Evolutionary conservation across 2,888 invertebrate species (phyloP).

Genomic region (Cantharis flavilabris): DNA sequence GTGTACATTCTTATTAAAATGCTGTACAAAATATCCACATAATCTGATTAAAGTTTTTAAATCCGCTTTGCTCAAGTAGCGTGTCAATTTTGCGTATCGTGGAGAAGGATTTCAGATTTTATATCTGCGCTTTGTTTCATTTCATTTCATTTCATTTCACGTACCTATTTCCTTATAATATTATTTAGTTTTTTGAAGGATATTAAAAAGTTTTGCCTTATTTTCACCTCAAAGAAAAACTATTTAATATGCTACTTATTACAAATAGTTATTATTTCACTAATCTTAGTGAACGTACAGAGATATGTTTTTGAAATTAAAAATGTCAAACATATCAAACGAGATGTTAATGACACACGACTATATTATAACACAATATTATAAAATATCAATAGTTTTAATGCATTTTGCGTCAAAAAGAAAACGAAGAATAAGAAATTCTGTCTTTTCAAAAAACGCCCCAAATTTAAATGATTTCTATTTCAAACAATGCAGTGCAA

Average conservation of each 20-base stretch:
- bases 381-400: not conserved
- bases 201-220: not conserved
- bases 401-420: conserved; percentile 11
- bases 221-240: not conserved
- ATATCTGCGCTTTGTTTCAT: not conserved
- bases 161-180: not conserved
- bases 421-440: conserved; percentile 34
- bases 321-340: not conserved
- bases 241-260: no score
- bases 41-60: conserved; percentile 14
- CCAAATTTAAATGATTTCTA: conserved; percentile 49
- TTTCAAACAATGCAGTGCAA: conserved; percentile 44
- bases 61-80: conserved; percentile 15
- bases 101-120: conserved; percentile 5
- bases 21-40: conserved; percentile 7
- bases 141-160: not conserved
- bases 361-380: not conserved
- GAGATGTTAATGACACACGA: not conserved
- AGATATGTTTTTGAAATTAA: no score
- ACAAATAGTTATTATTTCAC: no score
- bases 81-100: conserved; percentile 11
- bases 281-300: no score
- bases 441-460: conserved; percentile 42
- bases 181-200: not conserved
- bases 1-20: not conserved